Evolutionary conservation across 2,797 vertebrate genomes (phyloP), one percentile per base, ranked within the genome.

Genomic region (Danio albolineatus): DNA sequence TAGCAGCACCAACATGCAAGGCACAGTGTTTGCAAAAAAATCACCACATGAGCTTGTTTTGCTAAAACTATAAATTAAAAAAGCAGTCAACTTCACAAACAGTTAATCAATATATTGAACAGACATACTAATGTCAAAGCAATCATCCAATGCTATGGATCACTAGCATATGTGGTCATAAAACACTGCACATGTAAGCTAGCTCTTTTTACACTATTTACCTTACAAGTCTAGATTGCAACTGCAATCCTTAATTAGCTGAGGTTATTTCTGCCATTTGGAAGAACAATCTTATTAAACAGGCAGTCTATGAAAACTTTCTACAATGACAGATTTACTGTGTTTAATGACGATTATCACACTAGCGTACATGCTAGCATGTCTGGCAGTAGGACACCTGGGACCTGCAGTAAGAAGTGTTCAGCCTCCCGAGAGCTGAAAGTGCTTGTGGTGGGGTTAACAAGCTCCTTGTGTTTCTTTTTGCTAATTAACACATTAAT

Each of bases 401-500:
- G 82, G 82, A 86, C 66, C 71, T 59, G 54, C 56, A 38, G 61
- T 28, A 73, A 60, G 70, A 78, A 44, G 41, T 73, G 19, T 73
- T 19, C 43, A 41, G 13, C 75, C 84, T 83, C 79, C 44, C 10
- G 83, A 84, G 83, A 84, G 77, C 59, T 62, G 54, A 75, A 69
- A 75, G 66, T 80, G 71, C 85, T 74, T 75, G 69, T 28, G 61
- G 73, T 75, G 73, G 69, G 85, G 86, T 88, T 86, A 88, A 88
- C 72, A 51, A 86, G 84, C 80, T 81, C 64, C 73, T 77, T 53
- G 78, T 78, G 70, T 81, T 81, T 80, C 80, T 83, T 83, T 72
- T 48, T 67, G 70, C 72, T 85, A 86, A 85, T 84, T 84, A 84
- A 81, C 80, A 76, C 82, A 81, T 86, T 86, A 70, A 85, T 83